Base-by-base conservation (phyloP, 2,888 invertebrate species). In the Cephus pygmeus region DNA sequence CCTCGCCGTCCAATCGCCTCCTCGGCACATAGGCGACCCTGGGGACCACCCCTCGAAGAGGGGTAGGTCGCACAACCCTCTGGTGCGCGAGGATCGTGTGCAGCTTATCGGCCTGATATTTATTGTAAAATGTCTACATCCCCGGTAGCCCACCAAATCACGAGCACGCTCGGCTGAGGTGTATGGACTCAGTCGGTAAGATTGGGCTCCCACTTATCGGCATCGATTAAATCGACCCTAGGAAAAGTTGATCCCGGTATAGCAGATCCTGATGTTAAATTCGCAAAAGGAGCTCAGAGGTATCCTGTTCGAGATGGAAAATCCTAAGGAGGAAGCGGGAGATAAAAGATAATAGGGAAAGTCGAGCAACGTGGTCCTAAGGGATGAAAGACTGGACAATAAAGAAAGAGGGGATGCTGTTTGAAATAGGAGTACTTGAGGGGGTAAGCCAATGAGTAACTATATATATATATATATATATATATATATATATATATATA, bases 101-200 rank as follows among this genome's bases (percentile, higher is more conserved):
- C 83, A 82, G 88, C 88, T 88, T 89, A 89, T 88, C 88, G 86
- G 87, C 85, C 86, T 87, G 87, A 89, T 88, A 89, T 88, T 89
- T 89, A 89, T 88, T 87, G 87, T 88, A 87, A 88, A 88, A 89
- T 87, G 87, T 85, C 85, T 84, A 83, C 88, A 85, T 86, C 84
- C 83, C 82, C 80, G 69, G 12, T 78, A 77, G 75, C 56, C 75
- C 74, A 69, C 77, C 80, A 74, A 77, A 76, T 35, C 75, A 71
- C 79, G 76, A 76, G 34, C 78, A 80, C 78, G 79, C 75, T 79
- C 82, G 73, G 79, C 73, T 82, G 76, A 82, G 78, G 79, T 79
- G 33, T 33, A 33, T 33, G 33, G 33, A 33, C 33, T 33, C 4
- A 9, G 56, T 23, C 56, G 23, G 56, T 56, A 56, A 0, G 23